Evolutionary conservation across 1,140 invertebrate genomes (phyloP), one percentile per base, ranked within the genome.

Genomic region (Hydropsyche tenuis): DNA sequence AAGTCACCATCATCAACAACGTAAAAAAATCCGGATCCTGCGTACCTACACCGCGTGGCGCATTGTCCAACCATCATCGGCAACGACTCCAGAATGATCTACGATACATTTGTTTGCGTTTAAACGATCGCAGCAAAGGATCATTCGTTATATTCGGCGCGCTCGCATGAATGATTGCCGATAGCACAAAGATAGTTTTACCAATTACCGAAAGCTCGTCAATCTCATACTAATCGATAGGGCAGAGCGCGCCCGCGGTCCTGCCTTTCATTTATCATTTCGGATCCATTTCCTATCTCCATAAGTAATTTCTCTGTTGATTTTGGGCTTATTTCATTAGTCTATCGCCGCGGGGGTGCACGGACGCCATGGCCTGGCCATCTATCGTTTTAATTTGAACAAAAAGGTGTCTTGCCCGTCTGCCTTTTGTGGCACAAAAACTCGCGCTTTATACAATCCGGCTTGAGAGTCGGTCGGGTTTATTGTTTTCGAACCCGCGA

Each of bases 241-340:
- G 30, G 18, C 30, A 37, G 12, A 60, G 71, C 18, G 20, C 20
- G 72, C 43, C 37, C 56, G 69, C 25, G 43, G 72, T n/a, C 63
- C 27, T 7, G 46, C 72, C 46, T 53, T 74, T 64, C 69, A 74
- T 74, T 71, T 56, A 74, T 74, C 68, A 74, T 71, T 48, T 27
- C 45, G 42, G 63, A 64, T 64, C 62, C 71, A 48, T 73, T 73
- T 73, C 60, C 62, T 73, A 73, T 65, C 45, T 73, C 71, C 70
- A 64, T 63, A 64, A 72, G 56, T 73, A 65, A 74, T 74, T 76
- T 70, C 77, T 80, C 82, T 85, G 84, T 85, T 85, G 83, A 84
- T 84, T 85, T 85, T 85, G 82, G 84, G 83, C 84, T 84, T 85
- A 85, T 85, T 85, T 85, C 84, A 85, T 85, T 85, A 85, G 82